Conservation (phyloP, 2,888 invertebrate species). For the Athalia circularis region DNA sequence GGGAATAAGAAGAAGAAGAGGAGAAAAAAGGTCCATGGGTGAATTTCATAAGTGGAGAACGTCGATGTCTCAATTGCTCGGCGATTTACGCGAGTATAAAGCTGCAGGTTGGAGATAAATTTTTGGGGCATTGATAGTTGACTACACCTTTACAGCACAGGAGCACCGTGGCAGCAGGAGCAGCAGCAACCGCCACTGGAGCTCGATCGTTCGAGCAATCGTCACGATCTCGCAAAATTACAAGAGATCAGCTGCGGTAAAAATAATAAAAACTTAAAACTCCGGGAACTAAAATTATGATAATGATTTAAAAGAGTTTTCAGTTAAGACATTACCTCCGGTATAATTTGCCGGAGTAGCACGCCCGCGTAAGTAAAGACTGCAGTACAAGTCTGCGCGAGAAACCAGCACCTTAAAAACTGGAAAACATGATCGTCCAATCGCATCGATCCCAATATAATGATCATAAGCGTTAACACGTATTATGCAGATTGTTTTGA, state of each 20-base stretch:
- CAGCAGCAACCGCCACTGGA: not conserved
- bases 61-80: not conserved
- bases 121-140: too few species aligned
- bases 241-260: constrained; percentile 51
- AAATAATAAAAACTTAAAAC: constrained; percentile 61
- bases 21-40: not conserved
- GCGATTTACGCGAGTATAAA: too few species aligned
- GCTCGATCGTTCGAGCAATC: not conserved
- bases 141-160: not conserved
- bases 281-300: constrained; percentile 71
- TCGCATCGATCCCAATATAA: constrained; percentile 55
- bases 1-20: too few species aligned
- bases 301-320: constrained; percentile 71
- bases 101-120: too few species aligned
- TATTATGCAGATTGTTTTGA: constrained; percentile 67
- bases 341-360: constrained; percentile 70
- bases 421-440: constrained; percentile 25
- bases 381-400: constrained; percentile 48
- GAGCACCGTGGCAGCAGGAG: not conserved
- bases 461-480: constrained; percentile 70
- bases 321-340: constrained; percentile 73
- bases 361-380: constrained; percentile 66
- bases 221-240: constrained; percentile 4
- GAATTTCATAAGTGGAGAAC: not conserved
- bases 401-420: constrained; percentile 36